Conservation (phyloP, 2,888 invertebrate genomes). For the Melieria omissa region DNA sequence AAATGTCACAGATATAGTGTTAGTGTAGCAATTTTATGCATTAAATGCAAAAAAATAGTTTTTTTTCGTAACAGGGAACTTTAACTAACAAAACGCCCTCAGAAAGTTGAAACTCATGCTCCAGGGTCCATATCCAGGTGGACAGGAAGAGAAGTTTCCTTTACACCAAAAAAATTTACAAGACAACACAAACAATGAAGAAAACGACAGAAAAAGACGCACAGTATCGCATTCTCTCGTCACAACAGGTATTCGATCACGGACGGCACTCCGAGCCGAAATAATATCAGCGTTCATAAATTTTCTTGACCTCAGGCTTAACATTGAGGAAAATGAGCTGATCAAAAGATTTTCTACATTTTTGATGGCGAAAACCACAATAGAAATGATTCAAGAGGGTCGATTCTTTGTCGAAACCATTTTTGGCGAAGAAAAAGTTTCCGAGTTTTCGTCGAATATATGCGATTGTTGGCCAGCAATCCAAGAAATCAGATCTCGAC, state of each 20-base stretch:
- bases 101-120: conserved; percentile 3
- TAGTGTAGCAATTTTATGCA: too few species aligned
- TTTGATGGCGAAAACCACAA: conserved; percentile 7
- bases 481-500: conserved; percentile 5
- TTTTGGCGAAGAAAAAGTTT: conserved; percentile 8
- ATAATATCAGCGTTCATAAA: conserved; percentile 2
- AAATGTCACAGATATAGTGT: too few species aligned
- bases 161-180: conserved; percentile 1
- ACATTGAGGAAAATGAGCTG: neutral
- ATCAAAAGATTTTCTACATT: conserved; percentile 6
- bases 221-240: conserved; percentile 7
- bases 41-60: too few species aligned
- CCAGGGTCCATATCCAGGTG: conserved; percentile 8
- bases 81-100: conserved; percentile 3
- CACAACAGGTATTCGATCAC: conserved; percentile 3
- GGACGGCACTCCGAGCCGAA: conserved; percentile 3
- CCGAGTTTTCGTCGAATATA: neutral
- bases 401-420: conserved; percentile 4
- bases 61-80: too few species aligned
- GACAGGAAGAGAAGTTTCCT: conserved; percentile 9
- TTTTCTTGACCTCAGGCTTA: neutral
- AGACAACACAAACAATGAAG: conserved; percentile 7
- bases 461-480: conserved; percentile 4
- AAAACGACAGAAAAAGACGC: conserved; percentile 5
- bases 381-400: conserved; percentile 7